These are phyloP conservation scores for Cryptus armator DNA, from an alignment of 2,888 invertebrate genomes.

Conservation along the genomic window DNA sequence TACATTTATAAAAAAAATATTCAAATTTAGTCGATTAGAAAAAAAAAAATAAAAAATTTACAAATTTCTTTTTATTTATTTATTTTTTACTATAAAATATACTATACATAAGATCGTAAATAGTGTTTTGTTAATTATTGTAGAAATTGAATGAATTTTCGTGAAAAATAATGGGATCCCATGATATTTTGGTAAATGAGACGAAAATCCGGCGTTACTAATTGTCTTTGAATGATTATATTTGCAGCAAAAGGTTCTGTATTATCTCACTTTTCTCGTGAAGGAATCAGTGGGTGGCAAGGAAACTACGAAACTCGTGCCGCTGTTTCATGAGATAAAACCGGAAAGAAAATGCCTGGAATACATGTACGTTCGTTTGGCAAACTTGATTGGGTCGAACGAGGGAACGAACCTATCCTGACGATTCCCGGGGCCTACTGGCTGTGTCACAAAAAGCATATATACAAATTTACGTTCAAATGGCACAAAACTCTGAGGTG, in stretches of 20 bases:
- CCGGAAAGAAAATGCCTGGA: conserved; percentile 84
- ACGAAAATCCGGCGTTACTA: too few relatives aligned
- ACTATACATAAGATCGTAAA: too few relatives aligned
- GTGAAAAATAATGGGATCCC: too few relatives aligned
- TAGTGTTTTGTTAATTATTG: too few relatives aligned
- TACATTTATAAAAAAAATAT: too few relatives aligned
- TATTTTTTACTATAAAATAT: too few relatives aligned
- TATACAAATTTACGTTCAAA: conserved; percentile 83
- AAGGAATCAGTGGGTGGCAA: conserved; percentile 76
- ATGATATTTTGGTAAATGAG: too few relatives aligned
- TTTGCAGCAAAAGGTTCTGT: conserved; percentile 82
- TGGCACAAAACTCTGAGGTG: conserved; percentile 80
- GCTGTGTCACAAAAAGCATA: conserved; percentile 82
- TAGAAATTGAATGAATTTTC: too few relatives aligned
- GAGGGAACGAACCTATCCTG: conserved; percentile 77
- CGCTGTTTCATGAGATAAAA: conserved; percentile 81
- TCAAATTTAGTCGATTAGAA: too few relatives aligned
- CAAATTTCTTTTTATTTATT: too few relatives aligned
- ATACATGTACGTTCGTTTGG: conserved; percentile 83
- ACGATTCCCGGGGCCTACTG: conserved; percentile 83
- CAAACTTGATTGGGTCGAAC: conserved; percentile 80
- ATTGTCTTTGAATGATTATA: not conserved
- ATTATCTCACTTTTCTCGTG: conserved; percentile 81
- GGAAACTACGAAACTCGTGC: conserved; percentile 79
- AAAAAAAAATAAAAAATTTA: too few relatives aligned